Percentiles rank a stretch among this genome's conserved stretches.
Conservation (phyloP, 2,888 invertebrate genomes). For the Vanessa cardui region DNA sequence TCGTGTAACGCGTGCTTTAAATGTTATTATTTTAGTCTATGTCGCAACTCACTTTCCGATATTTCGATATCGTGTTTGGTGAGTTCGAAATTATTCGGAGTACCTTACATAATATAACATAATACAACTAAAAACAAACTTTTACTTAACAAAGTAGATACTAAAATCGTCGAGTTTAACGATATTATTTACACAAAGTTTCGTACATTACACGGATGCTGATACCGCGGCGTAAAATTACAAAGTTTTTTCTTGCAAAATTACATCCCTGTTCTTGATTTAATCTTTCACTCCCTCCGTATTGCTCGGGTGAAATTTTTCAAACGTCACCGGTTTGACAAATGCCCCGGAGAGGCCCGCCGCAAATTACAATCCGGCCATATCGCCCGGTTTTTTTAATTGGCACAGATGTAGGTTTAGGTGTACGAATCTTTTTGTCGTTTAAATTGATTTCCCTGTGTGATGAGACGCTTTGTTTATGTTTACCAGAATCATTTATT, state of each 20-base stretch:
- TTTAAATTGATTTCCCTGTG: conserved; percentile 12
- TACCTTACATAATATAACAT: too few relatives aligned
- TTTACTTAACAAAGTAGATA: too few relatives aligned
- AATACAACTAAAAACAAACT: too few relatives aligned
- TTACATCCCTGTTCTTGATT: conserved; percentile 51
- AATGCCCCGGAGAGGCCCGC: conserved; percentile 57
- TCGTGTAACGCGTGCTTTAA: too few relatives aligned
- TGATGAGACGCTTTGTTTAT: conserved; percentile 2
- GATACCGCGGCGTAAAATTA: conserved; percentile 1
- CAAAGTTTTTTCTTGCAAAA: conserved; percentile 43
- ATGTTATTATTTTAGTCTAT: too few relatives aligned
- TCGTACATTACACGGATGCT: neutral
- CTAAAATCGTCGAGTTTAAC: too few relatives aligned
- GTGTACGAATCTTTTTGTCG: conserved; percentile 20
- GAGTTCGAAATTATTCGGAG: too few relatives aligned
- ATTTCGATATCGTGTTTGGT: too few relatives aligned
- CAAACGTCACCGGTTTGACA: conserved; percentile 66
- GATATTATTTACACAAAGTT: neutral
- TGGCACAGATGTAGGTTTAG: conserved; percentile 45
- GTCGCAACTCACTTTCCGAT: too few relatives aligned
- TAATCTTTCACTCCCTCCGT: conserved; percentile 69
- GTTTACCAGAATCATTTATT: neutral
- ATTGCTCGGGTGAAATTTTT: conserved; percentile 69
- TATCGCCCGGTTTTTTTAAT: conserved; percentile 55
- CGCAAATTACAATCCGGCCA: conserved; percentile 49